phyloP scores from a whole-genome alignment of 2,797 vertebrate genomes.

The Micrastur ruficollis region DNA sequence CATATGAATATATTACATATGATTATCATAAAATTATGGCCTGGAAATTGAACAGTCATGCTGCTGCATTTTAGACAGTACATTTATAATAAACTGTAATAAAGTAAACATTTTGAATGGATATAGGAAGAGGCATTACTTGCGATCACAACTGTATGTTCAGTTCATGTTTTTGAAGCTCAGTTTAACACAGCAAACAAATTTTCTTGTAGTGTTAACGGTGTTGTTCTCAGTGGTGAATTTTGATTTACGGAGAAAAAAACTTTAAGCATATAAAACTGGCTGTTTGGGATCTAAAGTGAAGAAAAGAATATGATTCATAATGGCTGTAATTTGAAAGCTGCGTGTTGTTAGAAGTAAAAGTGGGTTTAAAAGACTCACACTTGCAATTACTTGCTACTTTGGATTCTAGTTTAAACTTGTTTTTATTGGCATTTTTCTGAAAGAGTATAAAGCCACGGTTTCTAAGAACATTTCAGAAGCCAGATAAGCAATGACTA shows the following conservation, averaged over 20 bases:
- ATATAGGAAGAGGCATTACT: constrained; percentile 71
- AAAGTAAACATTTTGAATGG: constrained; percentile 73
- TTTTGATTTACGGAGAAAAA: constrained; percentile 60
- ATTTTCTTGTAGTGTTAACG: constrained; percentile 70
- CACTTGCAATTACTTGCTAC: not conserved
- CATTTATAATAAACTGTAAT: constrained; percentile 76
- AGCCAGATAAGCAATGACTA: not conserved
- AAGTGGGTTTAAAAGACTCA: not conserved
- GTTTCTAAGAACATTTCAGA: not conserved
- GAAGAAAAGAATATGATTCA: constrained; percentile 43
- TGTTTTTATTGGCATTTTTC: not conserved
- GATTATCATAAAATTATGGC: constrained; percentile 78
- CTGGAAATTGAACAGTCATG: constrained; percentile 73
- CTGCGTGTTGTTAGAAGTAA: not conserved
- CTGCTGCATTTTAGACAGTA: constrained; percentile 74
- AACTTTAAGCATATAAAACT: constrained; percentile 31
- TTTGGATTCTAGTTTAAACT: not conserved
- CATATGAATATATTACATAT: constrained; percentile 73
- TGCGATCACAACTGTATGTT: constrained; percentile 62
- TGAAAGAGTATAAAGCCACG: rapidly evolving
- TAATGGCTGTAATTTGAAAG: constrained; percentile 32
- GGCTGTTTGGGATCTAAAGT: constrained; percentile 38
- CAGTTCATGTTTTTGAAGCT: constrained; percentile 73
- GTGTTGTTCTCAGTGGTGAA: constrained; percentile 65
- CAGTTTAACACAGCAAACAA: constrained; percentile 76